Base-by-base conservation (phyloP, 2,797 vertebrate species). In the Argyrosomus regius region DNA sequence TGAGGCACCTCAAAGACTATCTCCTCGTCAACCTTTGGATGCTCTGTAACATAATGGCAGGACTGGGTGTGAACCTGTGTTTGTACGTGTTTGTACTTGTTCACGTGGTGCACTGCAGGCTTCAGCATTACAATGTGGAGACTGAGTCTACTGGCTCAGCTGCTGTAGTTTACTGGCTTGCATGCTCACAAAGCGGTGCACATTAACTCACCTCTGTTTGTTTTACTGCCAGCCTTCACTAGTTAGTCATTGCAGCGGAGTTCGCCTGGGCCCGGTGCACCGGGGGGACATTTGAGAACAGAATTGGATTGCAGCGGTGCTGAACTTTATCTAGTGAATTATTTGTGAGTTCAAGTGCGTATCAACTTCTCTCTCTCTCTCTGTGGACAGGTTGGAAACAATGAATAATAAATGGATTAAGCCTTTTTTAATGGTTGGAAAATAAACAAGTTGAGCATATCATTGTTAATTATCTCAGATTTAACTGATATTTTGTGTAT, bases 251-350 rank as follows among this genome's bases (percentile, higher is more conserved):
- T 74, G 46, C 28, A n/a, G 28, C 58, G 49, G 49, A 78, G 49
- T 24, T 53, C 0, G 1, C 8, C 20, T 24, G 6, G 54, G 26
- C 65, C 28, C 9, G 0, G 50, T 26, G 46, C 59, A 48, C 59
- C 5, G 1, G 20, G 24, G 65, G 64, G 92, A 90, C 65, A 92
- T 85, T 28, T 77, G 91, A 94, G 89, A 88, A 52, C 54, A 61
- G 72, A 83, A 50, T 75, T 69, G 70, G 73, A 78, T 86, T 86
- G 84, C 84, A 73, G 67, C 22, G 20, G 28, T 68, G 82, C 82
- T 85, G 81, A 84, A 82, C 81, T 81, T 80, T 57, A 72, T 85
- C 82, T 88, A 46, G 75, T 93, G 64, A 94, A 94, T 93, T 87
- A 94, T 94, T 94, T 89, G 85, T 92, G 77, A 78, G 77, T 87